phyloP scores from a whole-genome alignment of 2,888 invertebrate genomes.

The Fragum sueziense region DNA sequence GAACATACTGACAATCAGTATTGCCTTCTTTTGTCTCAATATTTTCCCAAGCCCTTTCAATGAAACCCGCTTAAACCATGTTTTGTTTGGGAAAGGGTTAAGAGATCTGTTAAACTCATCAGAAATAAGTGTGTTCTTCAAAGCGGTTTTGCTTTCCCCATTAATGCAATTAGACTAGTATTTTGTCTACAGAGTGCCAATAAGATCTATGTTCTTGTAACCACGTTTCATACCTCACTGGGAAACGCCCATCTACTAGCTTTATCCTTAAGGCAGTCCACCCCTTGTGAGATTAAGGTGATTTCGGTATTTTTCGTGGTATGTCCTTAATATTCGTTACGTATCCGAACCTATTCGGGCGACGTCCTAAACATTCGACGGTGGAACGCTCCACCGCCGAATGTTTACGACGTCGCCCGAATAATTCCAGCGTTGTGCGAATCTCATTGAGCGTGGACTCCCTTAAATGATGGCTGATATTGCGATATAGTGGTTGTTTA shows the following conservation, averaged over 20 bases:
- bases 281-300: no score
- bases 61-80: neutral
- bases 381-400: no score
- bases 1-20: neutral
- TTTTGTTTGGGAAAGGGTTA: neutral
- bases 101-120: constrained; percentile 13
- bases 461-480: no score
- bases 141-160: constrained; percentile 19
- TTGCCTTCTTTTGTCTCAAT: neutral
- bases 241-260: constrained; percentile 17
- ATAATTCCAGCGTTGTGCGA: no score
- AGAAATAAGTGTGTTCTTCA: neutral
- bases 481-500: no score
- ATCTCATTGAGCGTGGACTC: no score
- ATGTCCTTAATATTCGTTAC: no score
- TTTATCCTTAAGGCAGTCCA: neutral
- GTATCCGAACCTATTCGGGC: no score
- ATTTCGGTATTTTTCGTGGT: no score
- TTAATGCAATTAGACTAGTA: constrained; percentile 23
- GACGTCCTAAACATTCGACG: no score
- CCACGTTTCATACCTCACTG: constrained; percentile 3
- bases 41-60: neutral
- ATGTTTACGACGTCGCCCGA: no score
- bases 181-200: constrained; percentile 17
- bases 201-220: constrained; percentile 2